Evolutionary conservation across 2,113 vertebrate species (phyloP).

Genomic region (Callospermophilus lateralis): DNA sequence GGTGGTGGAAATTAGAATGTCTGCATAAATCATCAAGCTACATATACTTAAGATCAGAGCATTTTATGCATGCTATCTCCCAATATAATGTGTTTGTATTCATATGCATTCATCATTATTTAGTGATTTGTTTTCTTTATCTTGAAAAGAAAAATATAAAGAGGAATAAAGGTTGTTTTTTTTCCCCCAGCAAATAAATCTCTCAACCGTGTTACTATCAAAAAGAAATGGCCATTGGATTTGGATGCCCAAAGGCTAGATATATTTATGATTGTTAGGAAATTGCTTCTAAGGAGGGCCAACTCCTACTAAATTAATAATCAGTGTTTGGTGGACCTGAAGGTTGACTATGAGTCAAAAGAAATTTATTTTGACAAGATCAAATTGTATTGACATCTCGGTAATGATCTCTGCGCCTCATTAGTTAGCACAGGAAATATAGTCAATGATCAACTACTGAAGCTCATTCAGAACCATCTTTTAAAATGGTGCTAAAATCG

Average conservation of each 20-base stretch:
- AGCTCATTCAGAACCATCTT: slow-evolving; percentile 21
- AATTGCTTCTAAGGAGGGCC: slow-evolving; percentile 45
- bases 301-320: slow-evolving; percentile 33
- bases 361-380: slow-evolving; percentile 41
- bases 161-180: not conserved
- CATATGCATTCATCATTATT: not conserved
- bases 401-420: slow-evolving; percentile 38
- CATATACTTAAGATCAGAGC: not conserved
- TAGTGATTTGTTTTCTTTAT: not conserved
- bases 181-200: not conserved
- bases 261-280: slow-evolving; percentile 41
- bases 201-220: not conserved
- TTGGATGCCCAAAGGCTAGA: not conserved
- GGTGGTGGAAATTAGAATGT: not conserved
- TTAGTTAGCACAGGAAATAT: not conserved
- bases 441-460: not conserved
- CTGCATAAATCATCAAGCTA: not conserved
- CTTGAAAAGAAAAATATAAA: not conserved
- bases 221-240: slow-evolving; percentile 13
- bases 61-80: not conserved
- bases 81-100: not conserved
- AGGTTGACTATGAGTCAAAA: slow-evolving; percentile 28
- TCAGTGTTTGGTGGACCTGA: slow-evolving; percentile 25
- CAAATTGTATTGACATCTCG: slow-evolving; percentile 49
- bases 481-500: slow-evolving; percentile 8